Evolutionary conservation across 2,113 vertebrate genomes (phyloP).

Genomic region (Melanotaenia duboulayi): DNA sequence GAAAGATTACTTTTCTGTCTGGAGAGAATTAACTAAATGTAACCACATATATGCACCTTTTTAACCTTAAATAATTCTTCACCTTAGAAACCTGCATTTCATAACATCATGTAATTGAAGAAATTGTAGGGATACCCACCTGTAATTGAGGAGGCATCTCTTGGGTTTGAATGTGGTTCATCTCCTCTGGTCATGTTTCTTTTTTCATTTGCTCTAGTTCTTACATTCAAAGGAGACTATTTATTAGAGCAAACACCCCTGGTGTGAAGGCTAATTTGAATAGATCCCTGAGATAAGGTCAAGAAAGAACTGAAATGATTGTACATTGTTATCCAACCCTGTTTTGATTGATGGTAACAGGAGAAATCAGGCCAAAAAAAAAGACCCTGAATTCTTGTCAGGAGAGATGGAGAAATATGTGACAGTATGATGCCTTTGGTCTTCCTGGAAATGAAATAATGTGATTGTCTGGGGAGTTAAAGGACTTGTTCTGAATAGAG

Average conservation of each 20-base stretch:
- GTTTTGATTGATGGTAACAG: slow-evolving; percentile 51
- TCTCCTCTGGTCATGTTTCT: slow-evolving; percentile 24
- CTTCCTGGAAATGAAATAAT: slow-evolving; percentile 61
- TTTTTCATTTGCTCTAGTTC: slow-evolving; percentile 39
- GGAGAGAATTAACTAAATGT: neutral
- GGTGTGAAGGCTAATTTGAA: slow-evolving; percentile 55
- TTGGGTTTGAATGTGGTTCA: slow-evolving; percentile 27
- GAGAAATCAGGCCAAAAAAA: slow-evolving; percentile 25
- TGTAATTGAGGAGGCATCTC: neutral
- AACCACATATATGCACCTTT: neutral
- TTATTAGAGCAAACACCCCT: slow-evolving; percentile 21
- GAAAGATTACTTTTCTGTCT: slow-evolving; percentile 1
- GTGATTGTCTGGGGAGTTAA: slow-evolving; percentile 54
- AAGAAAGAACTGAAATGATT: slow-evolving; percentile 50
- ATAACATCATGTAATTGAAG: slow-evolving; percentile 8
- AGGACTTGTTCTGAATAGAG: slow-evolving; percentile 56
- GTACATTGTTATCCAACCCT: slow-evolving; percentile 32
- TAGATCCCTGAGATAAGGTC: slow-evolving; percentile 51
- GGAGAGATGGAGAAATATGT: slow-evolving; percentile 29
- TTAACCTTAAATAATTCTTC: no score
- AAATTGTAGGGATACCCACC: slow-evolving; percentile 7
- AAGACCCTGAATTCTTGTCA: slow-evolving; percentile 16
- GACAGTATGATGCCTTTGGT: slow-evolving; percentile 44
- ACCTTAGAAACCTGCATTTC: neutral
- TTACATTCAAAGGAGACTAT: slow-evolving; percentile 15